These are phyloP conservation scores for Xenopus petersii DNA, from an alignment of 2,797 vertebrate genomes.

Conservation along the genomic window DNA sequence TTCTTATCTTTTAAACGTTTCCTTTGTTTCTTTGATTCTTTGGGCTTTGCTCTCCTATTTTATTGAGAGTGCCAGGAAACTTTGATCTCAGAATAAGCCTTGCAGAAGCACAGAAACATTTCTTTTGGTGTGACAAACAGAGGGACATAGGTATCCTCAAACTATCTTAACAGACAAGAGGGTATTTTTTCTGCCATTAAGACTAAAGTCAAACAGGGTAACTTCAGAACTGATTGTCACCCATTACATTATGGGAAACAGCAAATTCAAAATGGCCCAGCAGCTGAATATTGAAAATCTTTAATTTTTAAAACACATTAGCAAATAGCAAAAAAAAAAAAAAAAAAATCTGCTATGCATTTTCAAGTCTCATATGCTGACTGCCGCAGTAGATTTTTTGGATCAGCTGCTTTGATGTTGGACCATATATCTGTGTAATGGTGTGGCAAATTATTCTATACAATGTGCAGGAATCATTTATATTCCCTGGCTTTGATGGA, in stretches of 20 bases:
- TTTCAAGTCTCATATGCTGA: too few relatives aligned
- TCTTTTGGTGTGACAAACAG: conserved; percentile 60
- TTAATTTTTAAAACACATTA: background rate
- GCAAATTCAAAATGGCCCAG: conserved; percentile 62
- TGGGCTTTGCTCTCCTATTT: conserved; percentile 82
- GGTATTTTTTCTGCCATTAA: conserved; percentile 60
- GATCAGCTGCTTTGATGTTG: too few relatives aligned
- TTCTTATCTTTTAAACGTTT: conserved; percentile 96
- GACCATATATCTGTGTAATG: too few relatives aligned
- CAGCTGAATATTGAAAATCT: conserved; percentile 60
- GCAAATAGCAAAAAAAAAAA: too few relatives aligned
- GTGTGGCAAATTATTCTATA: too few relatives aligned
- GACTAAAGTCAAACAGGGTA: conserved; percentile 60
- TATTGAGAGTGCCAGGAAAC: conserved; percentile 74
- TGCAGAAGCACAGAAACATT: conserved; percentile 63
- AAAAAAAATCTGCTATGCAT: too few relatives aligned
- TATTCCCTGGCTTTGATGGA: too few relatives aligned
- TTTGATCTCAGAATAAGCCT: conserved; percentile 82
- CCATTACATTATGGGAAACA: conserved; percentile 65
- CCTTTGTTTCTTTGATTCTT: conserved; percentile 91
- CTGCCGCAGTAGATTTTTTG: too few relatives aligned
- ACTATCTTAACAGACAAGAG: conserved; percentile 63
- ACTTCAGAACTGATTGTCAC: conserved; percentile 67
- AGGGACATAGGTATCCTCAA: conserved; percentile 55
- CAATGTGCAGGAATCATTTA: too few relatives aligned